Conservation (phyloP, 2,888 invertebrate genomes). For the Lasioglossum marginatum region DNA sequence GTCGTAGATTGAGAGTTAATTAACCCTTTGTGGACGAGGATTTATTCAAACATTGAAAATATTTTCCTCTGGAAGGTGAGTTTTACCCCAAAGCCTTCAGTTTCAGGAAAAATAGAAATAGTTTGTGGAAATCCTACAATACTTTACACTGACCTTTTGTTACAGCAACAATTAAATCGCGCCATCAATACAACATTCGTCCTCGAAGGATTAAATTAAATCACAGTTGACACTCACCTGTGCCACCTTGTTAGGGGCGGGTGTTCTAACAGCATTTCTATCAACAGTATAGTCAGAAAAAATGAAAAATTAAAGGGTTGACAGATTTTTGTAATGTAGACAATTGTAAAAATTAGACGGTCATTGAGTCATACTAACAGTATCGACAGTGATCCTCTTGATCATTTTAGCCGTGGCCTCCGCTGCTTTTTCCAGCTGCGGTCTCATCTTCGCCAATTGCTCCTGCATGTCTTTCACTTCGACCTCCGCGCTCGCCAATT, state of each 20-base stretch:
- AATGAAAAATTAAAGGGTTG: too few relatives aligned
- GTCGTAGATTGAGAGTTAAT: not conserved
- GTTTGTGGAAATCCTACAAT: too few relatives aligned
- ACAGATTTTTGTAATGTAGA: not conserved
- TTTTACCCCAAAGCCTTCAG: not conserved
- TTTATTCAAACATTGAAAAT: too few relatives aligned
- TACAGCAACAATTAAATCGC: not conserved
- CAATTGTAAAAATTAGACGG: not conserved
- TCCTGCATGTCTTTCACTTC: constrained; percentile 92
- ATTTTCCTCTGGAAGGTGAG: too few relatives aligned
- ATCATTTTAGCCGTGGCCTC: constrained; percentile 93
- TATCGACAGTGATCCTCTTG: constrained; percentile 90
- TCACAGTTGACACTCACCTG: not conserved
- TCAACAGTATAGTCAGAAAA: not conserved
- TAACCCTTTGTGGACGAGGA: not conserved
- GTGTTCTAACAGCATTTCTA: not conserved
- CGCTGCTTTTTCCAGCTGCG: constrained; percentile 91
- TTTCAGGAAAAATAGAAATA: too few relatives aligned
- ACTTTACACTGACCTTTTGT: not conserved
- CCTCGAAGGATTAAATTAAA: not conserved
- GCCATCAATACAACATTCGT: not conserved
- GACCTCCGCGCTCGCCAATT: constrained; percentile 92
- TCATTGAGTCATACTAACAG: constrained; percentile 84
- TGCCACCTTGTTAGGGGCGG: too few relatives aligned
- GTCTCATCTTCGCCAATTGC: constrained; percentile 92